Conservation (phyloP, 1,140 invertebrate species). For the Psix sp. region DNA sequence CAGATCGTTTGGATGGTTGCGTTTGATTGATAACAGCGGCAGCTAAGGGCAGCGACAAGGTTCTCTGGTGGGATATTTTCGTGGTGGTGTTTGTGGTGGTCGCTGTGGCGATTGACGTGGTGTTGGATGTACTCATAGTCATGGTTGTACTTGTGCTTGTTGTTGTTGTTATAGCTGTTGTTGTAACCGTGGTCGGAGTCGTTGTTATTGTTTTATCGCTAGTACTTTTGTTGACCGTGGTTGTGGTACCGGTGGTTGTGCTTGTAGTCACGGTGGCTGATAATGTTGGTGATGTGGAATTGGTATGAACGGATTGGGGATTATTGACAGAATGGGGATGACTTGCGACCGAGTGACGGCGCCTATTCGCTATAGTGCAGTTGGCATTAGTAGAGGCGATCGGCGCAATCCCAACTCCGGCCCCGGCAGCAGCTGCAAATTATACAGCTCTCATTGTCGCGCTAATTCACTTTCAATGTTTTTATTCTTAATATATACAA, state of each 20-base stretch:
- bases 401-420: constrained; percentile 70
- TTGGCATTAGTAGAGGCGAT: constrained; percentile 71
- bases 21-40: constrained; percentile 76
- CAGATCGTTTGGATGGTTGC: constrained; percentile 76
- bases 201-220: constrained; percentile 36
- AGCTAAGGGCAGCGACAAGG: constrained; percentile 81
- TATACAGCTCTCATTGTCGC: constrained; percentile 70
- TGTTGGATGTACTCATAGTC: constrained; percentile 58
- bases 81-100: constrained; percentile 64
- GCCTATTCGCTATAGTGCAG: constrained; percentile 71
- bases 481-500: neutral
- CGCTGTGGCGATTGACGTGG: constrained; percentile 46
- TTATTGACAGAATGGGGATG: constrained; percentile 74
- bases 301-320: constrained; percentile 72
- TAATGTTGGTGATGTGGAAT: constrained; percentile 65
- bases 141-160: constrained; percentile 29
- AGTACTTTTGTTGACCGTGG: constrained; percentile 20
- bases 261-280: constrained; percentile 58
- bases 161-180: constrained; percentile 43
- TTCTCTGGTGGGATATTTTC: constrained; percentile 80
- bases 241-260: constrained; percentile 36
- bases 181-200: constrained; percentile 37
- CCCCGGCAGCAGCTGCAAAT: constrained; percentile 73
- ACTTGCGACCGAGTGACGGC: constrained; percentile 76
- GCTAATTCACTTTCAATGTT: constrained; percentile 23